Conservation (phyloP, 2,888 invertebrate genomes). For the Hemithea aestivaria region DNA sequence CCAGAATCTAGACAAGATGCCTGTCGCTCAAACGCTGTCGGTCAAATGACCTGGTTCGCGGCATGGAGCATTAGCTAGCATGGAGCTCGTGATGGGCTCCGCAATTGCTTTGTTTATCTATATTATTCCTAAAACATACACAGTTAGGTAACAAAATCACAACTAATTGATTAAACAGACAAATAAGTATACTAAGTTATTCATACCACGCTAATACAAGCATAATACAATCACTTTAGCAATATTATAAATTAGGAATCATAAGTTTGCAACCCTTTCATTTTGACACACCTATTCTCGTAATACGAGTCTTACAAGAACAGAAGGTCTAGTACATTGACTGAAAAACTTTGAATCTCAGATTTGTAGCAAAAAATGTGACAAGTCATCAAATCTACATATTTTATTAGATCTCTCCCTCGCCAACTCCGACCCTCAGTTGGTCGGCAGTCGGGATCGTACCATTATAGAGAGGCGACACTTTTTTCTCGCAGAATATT, state of each 20-base stretch:
- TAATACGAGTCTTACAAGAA: conserved; percentile 48
- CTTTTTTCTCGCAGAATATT: conserved; percentile 6
- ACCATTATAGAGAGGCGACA: conserved; percentile 48
- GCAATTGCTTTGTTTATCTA: no score
- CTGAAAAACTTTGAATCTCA: conserved; percentile 73
- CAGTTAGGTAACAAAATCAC: no score
- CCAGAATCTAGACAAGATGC: conserved; percentile 17
- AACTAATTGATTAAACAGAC: no score
- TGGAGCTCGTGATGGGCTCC: no score
- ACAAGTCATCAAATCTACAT: conserved; percentile 80
- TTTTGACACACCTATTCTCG: conserved; percentile 37
- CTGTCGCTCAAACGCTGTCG: conserved; percentile 6
- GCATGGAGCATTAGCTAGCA: no score
- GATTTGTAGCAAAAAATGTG: conserved; percentile 78
- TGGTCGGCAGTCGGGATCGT: conserved; percentile 54
- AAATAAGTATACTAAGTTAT: no score
- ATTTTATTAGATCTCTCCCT: conserved; percentile 76
- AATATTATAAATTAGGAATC: not conserved
- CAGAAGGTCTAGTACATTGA: conserved; percentile 50
- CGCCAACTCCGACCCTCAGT: conserved; percentile 68
- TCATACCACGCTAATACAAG: no score
- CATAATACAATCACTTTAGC: no score
- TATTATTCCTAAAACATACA: no score
- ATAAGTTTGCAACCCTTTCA: conserved; percentile 4
- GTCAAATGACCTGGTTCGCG: conserved; percentile 2